phyloP scores from a whole-genome alignment of 2,113 vertebrate species.

The Sinosuthora webbiana region DNA sequence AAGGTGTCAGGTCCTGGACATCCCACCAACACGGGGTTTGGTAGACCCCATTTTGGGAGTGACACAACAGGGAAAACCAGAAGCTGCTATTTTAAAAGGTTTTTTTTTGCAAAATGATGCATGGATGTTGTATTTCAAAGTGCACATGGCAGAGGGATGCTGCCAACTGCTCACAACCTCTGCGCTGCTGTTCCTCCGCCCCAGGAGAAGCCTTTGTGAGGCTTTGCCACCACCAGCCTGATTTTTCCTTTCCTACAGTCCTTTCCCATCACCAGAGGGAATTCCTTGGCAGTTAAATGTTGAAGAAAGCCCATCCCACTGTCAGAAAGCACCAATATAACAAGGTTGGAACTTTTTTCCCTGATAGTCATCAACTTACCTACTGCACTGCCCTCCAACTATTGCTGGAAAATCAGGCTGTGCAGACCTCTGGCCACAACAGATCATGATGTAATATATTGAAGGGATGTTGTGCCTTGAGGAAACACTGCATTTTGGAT shows the following conservation, averaged over 20 bases:
- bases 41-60: neutral
- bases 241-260: neutral
- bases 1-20: neutral
- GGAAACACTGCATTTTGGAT: neutral
- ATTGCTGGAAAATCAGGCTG: neutral
- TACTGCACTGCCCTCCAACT: neutral
- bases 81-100: neutral
- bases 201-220: neutral
- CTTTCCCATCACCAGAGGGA: neutral
- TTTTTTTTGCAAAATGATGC: neutral
- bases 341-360: neutral
- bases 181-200: accelerated
- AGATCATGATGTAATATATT: neutral
- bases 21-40: neutral
- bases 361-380: neutral
- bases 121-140: neutral
- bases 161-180: accelerated
- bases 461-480: neutral
- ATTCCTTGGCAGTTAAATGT: neutral
- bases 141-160: accelerated
- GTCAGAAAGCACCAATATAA: neutral
- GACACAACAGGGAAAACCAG: neutral
- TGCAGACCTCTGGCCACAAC: neutral
- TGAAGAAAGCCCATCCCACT: neutral
- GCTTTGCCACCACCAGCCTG: neutral